These are phyloP conservation scores for Tamias sibiricus DNA, from an alignment of 2,113 vertebrate species.

Conservation along the genomic window DNA sequence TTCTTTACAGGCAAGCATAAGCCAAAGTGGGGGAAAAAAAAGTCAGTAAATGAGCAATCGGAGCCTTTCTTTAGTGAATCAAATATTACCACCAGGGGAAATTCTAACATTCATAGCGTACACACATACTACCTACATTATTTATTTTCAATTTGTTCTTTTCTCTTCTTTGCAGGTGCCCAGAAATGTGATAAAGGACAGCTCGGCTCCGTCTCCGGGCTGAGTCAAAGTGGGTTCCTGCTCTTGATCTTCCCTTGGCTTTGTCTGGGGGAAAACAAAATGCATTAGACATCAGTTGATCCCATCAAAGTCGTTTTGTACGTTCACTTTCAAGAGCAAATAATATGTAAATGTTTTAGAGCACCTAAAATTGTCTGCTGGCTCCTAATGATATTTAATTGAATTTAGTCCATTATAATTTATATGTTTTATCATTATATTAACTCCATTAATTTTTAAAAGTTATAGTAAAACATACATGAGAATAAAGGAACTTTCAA, in stretches of 20 bases:
- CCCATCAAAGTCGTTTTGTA: neutral
- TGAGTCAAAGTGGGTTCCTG: constrained; percentile 92
- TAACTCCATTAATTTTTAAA: neutral
- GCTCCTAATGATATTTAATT: neutral
- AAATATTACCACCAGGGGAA: constrained; percentile 2
- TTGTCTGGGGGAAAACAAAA: constrained; percentile 89
- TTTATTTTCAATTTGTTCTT: constrained; percentile 99
- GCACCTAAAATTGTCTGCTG: neutral
- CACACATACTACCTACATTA: constrained; percentile 89
- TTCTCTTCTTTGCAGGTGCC: constrained; percentile 96
- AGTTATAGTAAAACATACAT: neutral
- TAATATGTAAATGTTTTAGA: neutral
- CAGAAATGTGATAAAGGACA: constrained; percentile 97
- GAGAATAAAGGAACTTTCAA: neutral
- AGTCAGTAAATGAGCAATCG: constrained; percentile 51
- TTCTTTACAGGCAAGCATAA: constrained; percentile 57
- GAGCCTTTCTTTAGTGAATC: constrained; percentile 47
- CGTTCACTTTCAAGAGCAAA: neutral
- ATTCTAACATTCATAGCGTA: neutral
- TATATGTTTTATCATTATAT: neutral
- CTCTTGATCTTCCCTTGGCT: constrained; percentile 92
- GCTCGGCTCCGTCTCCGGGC: constrained; percentile 93
- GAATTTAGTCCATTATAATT: neutral
- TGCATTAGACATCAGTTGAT: constrained; percentile 65
- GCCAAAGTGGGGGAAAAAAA: constrained; percentile 50